These are phyloP conservation scores for Numenius arquata DNA, from an alignment of 2,113 vertebrate species.

Conservation along the genomic window DNA sequence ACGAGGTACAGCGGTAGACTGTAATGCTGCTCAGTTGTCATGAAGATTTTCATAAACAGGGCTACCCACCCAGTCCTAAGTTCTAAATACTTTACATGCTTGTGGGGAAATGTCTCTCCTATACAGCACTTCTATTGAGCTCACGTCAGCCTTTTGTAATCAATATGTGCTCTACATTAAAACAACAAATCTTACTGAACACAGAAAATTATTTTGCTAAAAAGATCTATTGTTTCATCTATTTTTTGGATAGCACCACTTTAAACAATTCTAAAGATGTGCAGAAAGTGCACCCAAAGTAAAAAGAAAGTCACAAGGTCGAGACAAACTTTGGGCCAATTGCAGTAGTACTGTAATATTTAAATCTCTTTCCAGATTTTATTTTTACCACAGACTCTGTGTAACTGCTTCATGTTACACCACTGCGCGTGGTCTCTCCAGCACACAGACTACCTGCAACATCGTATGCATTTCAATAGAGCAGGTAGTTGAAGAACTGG, in stretches of 20 bases:
- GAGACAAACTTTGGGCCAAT: background rate
- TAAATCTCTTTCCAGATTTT: background rate
- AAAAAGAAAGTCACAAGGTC: background rate
- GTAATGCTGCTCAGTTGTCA: background rate
- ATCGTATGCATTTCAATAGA: background rate
- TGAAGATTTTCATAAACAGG: background rate
- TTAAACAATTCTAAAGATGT: background rate
- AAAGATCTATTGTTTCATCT: background rate
- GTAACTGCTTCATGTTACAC: background rate
- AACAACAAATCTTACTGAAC: background rate
- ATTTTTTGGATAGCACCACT: background rate
- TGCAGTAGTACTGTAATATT: background rate
- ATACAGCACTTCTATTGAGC: background rate
- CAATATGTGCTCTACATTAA: background rate
- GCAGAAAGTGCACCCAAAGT: background rate
- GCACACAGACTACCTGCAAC: background rate
- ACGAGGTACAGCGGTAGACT: background rate
- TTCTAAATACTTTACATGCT: background rate
- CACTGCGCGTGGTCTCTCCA: background rate
- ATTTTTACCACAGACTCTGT: background rate
- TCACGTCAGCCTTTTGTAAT: background rate
- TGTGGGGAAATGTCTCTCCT: background rate
- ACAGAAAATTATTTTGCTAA: background rate
- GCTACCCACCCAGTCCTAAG: background rate
- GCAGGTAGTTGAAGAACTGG: background rate